Percentiles rank a stretch among this genome's conserved stretches.
These are phyloP conservation scores for Conus betulinus DNA, from an alignment of 1,140 invertebrate species.

Conservation along the genomic window DNA sequence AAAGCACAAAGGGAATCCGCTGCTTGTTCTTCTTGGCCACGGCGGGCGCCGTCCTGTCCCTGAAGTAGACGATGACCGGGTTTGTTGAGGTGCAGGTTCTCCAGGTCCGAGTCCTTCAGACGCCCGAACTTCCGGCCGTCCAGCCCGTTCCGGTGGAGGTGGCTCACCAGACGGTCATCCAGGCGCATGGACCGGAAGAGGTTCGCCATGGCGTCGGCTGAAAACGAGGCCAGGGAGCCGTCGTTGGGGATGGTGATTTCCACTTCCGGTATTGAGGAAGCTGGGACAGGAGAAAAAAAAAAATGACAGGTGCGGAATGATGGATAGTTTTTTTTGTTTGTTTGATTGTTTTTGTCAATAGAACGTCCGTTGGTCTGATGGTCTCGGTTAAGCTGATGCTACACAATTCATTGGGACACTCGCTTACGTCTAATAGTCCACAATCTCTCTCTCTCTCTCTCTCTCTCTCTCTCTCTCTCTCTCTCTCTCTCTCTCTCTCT, in stretches of 20 bases:
- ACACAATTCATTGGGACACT: no score
- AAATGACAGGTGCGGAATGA: not conserved
- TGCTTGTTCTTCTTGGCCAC: slow-evolving; percentile 35
- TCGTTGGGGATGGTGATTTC: slow-evolving; percentile 86
- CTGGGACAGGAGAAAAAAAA: slow-evolving; percentile 10
- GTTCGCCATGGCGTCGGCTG: slow-evolving; percentile 53
- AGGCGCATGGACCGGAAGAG: slow-evolving; percentile 55
- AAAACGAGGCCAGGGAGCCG: slow-evolving; percentile 53
- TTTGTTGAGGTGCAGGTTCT: slow-evolving; percentile 57
- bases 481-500: no score
- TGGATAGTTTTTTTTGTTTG: not conserved
- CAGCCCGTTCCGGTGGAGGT: slow-evolving; percentile 53
- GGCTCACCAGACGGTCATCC: slow-evolving; percentile 51
- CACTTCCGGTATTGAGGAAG: slow-evolving; percentile 69
- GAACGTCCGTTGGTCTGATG: not conserved
- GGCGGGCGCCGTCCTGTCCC: slow-evolving; percentile 44
- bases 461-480: no score
- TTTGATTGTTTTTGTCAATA: not conserved
- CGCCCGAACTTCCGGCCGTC: slow-evolving; percentile 57
- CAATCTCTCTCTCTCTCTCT: no score
- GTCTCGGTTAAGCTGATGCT: not conserved
- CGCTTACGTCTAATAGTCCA: no score
- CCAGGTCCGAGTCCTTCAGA: slow-evolving; percentile 61
- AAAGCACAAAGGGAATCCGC: slow-evolving; percentile 48
- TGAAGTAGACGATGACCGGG: slow-evolving; percentile 55